Evolutionary conservation across 2,797 vertebrate species (phyloP).

Genomic region (Sebastes oblongus): DNA sequence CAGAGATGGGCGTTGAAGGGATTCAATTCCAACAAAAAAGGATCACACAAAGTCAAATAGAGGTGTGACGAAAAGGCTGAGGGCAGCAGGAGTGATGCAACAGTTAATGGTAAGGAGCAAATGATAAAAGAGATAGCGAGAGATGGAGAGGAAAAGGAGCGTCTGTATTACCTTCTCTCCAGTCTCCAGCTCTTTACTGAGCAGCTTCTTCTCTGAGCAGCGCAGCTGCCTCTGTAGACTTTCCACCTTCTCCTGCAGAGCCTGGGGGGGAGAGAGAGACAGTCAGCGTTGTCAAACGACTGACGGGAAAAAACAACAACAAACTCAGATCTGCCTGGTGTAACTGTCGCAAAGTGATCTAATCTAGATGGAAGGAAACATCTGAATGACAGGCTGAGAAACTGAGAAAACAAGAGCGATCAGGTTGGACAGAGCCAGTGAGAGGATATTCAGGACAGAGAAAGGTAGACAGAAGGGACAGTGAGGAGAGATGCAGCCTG

Average conservation of each 20-base stretch:
- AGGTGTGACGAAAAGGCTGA: constrained; percentile 23
- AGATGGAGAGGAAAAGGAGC: neutral
- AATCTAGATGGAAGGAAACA: neutral
- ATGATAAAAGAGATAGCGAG: constrained; percentile 16
- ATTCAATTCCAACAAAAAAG: neutral
- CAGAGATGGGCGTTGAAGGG: neutral
- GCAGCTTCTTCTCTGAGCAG: constrained; percentile 85
- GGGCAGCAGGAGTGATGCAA: constrained; percentile 36
- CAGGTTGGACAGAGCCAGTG: neutral
- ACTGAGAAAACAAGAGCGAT: constrained; percentile 32
- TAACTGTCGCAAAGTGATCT: constrained; percentile 25
- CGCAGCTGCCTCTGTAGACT: constrained; percentile 80
- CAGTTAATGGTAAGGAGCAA: constrained; percentile 3
- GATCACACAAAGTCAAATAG: neutral
- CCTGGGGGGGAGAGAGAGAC: constrained; percentile 79
- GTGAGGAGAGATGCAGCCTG: constrained; percentile 29
- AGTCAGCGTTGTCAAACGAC: constrained; percentile 27
- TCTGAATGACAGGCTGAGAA: neutral
- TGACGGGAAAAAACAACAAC: constrained; percentile 14
- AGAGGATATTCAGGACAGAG: neutral
- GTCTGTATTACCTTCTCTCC: constrained; percentile 88
- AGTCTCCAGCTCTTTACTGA: constrained; percentile 85
- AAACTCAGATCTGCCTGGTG: constrained; percentile 6
- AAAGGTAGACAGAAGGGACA: constrained; percentile 9
- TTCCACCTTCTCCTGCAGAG: constrained; percentile 87